Percentiles rank a stretch among this genome's conserved stretches.
Evolutionary conservation across 1,140 invertebrate genomes (phyloP).

Genomic region (Drosophila obscura): DNA sequence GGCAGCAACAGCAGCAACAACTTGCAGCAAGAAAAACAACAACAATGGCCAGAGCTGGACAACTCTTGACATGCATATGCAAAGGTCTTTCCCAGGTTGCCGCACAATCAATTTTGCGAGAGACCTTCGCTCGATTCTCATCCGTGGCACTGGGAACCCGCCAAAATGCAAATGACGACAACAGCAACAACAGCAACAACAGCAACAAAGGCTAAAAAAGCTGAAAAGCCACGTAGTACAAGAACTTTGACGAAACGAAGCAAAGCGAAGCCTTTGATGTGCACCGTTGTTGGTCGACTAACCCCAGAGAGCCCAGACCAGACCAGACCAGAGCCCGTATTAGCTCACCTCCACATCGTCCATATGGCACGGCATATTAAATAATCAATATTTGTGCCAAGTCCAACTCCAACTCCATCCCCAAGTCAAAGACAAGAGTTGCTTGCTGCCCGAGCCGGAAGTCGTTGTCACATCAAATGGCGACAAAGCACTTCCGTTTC

Average conservation of each 20-base stretch:
- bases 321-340: not conserved
- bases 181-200: conserved; percentile 3
- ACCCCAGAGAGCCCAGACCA: conserved; percentile 8
- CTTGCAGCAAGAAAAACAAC: conserved; percentile 28
- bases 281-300: conserved; percentile 54
- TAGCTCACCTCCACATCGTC: conserved; percentile 8
- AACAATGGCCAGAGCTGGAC: conserved; percentile 47
- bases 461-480: conserved; percentile 79
- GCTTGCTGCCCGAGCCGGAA: conserved; percentile 43
- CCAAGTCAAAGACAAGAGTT: conserved; percentile 1
- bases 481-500: conserved; percentile 75
- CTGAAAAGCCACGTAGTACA: conserved; percentile 1
- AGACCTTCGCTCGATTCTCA: conserved; percentile 59
- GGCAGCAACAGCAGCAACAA: conserved; percentile 1
- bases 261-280: conserved; percentile 60
- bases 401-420: conserved; percentile 3
- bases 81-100: conserved; percentile 77
- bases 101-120: conserved; percentile 55
- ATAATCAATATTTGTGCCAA: conserved; percentile 53
- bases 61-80: conserved; percentile 79
- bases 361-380: conserved; percentile 46
- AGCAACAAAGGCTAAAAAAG: conserved; percentile 3
- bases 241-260: conserved; percentile 67
- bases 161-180: conserved; percentile 75
- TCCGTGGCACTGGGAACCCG: conserved; percentile 48